A percentile compares a stretch with the other conserved stretches of the same genome.
Conservation (phyloP, 92 coral and sea anemone genomes). For the Paragorgia papillata region DNA sequence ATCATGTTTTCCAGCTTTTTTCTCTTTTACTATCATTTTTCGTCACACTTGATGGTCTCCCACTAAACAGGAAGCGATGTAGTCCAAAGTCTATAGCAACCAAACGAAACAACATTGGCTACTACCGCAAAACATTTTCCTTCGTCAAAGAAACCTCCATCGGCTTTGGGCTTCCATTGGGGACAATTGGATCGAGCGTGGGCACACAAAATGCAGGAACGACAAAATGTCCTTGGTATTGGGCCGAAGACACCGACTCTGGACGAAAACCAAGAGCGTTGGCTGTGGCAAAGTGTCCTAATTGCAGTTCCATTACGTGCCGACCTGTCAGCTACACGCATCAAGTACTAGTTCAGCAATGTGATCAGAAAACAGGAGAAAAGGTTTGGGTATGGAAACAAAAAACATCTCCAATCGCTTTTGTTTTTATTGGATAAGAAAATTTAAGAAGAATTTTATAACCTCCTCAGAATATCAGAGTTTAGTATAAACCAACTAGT, state of each 20-base stretch:
- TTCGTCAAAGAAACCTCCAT: background rate
- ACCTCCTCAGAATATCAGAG: too few species aligned
- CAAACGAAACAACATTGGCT: background rate
- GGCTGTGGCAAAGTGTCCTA: conserved; percentile 50
- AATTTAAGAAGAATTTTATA: background rate
- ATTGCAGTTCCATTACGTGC: conserved; percentile 49
- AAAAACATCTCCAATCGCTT: conserved; percentile 34
- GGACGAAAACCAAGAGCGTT: conserved; percentile 48
- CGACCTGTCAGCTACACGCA: conserved; percentile 47
- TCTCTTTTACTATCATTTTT: background rate
- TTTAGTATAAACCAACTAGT: too few species aligned
- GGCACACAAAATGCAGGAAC: conserved; percentile 20
- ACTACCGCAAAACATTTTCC: conserved; percentile 11
- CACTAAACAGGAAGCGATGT: background rate
- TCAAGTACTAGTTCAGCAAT: conserved; percentile 41
- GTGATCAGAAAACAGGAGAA: conserved; percentile 56
- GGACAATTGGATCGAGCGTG: conserved; percentile 10
- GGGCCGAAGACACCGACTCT: conserved; percentile 43
- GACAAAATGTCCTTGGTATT: conserved; percentile 57
- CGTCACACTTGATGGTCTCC: background rate
- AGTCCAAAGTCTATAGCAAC: too few species aligned
- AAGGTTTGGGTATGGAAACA: conserved; percentile 59
- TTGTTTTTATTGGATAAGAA: conserved; percentile 34
- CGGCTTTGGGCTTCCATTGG: conserved; percentile 23
- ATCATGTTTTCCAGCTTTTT: background rate